These are phyloP conservation scores for Chloropsis cyanopogon DNA, from an alignment of 2,113 vertebrate genomes.

Conservation along the genomic window DNA sequence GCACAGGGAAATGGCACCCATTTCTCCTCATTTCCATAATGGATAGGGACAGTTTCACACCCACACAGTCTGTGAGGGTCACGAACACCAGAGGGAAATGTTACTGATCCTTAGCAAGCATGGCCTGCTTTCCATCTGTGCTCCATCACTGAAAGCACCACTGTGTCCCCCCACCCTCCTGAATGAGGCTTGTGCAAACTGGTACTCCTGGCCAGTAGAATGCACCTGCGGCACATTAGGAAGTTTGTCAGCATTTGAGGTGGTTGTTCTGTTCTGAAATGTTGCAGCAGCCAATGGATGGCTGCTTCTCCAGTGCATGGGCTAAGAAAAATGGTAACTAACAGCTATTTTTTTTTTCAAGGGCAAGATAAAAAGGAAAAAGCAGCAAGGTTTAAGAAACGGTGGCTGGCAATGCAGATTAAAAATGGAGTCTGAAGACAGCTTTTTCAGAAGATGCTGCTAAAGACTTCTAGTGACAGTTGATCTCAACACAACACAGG, in stretches of 20 bases:
- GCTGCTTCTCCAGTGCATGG: neutral
- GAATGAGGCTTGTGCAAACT: too few relatives aligned
- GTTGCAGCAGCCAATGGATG: neutral
- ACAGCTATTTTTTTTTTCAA: neutral
- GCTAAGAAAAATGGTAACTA: neutral
- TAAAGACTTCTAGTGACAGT: neutral
- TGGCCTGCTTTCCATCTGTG: neutral
- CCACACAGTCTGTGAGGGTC: neutral
- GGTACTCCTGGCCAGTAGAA: neutral
- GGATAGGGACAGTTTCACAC: too few relatives aligned
- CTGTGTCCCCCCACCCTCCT: fast-evolving
- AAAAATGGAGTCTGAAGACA: neutral
- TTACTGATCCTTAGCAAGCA: neutral
- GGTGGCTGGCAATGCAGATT: constrained; percentile 76
- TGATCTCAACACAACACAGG: neutral
- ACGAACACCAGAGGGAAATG: fast-evolving
- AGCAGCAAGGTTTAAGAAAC: constrained; percentile 79
- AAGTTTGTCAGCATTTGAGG: neutral
- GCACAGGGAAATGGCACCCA: fast-evolving
- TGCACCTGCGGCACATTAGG: too few relatives aligned
- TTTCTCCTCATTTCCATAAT: neutral
- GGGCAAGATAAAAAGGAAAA: constrained; percentile 77
- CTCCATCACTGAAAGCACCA: too few relatives aligned
- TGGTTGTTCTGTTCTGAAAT: neutral
- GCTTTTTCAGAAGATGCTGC: neutral